Evolutionary conservation across 2,888 invertebrate species (phyloP).

Genomic region (Sympetrum striolatum): DNA sequence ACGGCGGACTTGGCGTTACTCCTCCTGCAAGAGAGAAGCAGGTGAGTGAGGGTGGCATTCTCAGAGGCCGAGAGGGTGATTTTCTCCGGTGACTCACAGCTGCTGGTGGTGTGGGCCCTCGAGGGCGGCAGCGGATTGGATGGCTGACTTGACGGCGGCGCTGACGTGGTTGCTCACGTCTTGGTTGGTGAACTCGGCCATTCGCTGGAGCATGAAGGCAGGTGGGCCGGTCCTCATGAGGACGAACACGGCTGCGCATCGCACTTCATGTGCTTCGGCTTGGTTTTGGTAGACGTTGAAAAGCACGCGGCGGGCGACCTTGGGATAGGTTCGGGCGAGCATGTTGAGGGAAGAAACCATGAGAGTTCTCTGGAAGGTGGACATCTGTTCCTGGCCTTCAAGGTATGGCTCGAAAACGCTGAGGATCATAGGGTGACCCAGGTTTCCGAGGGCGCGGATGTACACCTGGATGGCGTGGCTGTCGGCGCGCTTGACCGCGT

Average conservation of each 20-base stretch:
- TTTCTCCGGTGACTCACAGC: slow-evolving; percentile 60
- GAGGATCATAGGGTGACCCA: slow-evolving; percentile 69
- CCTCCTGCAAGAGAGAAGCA: slow-evolving; percentile 53
- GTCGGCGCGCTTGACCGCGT: slow-evolving; percentile 64
- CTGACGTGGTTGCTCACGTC: slow-evolving; percentile 71
- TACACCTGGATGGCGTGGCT: slow-evolving; percentile 67
- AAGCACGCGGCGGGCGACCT: slow-evolving; percentile 64
- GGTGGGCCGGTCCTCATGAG: slow-evolving; percentile 69
- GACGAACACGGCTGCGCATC: slow-evolving; percentile 69
- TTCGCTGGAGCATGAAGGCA: slow-evolving; percentile 69
- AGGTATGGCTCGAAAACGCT: slow-evolving; percentile 71
- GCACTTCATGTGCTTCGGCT: slow-evolving; percentile 70
- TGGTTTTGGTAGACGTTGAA: slow-evolving; percentile 73
- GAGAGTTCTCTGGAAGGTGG: slow-evolving; percentile 69
- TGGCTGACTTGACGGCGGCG: slow-evolving; percentile 70
- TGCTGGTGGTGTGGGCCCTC: slow-evolving; percentile 59
- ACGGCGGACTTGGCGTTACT: slow-evolving; percentile 59
- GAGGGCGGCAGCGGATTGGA: slow-evolving; percentile 65
- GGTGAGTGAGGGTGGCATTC: not conserved
- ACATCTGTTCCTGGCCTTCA: slow-evolving; percentile 65
- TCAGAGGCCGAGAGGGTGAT: no score
- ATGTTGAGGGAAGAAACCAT: slow-evolving; percentile 68
- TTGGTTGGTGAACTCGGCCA: slow-evolving; percentile 72
- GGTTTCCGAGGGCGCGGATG: slow-evolving; percentile 70
- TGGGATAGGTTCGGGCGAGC: slow-evolving; percentile 63